Percentiles rank a stretch among this genome's conserved stretches.
phyloP scores from a whole-genome alignment of 2,113 vertebrate genomes.

The Ceyx cyanopectus region DNA sequence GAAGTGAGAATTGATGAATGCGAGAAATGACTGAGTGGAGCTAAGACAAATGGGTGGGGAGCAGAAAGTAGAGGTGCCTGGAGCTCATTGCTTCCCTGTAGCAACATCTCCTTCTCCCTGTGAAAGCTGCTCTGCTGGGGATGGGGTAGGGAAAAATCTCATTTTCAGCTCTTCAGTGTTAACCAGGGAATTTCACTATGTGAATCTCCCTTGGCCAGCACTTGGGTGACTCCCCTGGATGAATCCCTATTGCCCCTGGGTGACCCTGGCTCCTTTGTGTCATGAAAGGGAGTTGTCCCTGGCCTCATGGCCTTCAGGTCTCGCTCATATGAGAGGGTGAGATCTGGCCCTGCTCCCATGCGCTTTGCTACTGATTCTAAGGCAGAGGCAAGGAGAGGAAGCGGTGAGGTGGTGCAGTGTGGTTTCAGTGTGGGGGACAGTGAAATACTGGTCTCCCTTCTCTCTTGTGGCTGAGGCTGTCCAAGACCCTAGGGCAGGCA shows the following conservation, averaged over 20 bases:
- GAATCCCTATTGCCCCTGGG: not conserved
- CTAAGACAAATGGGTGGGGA: not conserved
- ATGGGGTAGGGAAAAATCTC: not conserved
- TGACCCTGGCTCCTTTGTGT: not conserved
- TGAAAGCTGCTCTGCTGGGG: not conserved
- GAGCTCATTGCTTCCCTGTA: not conserved
- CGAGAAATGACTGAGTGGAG: not conserved
- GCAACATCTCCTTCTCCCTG: not conserved
- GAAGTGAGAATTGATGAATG: constrained; percentile 16
- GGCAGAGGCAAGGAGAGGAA: not conserved
- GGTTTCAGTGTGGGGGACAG: not conserved
- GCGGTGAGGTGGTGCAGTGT: not conserved
- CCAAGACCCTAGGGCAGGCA: not conserved
- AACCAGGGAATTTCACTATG: not conserved
- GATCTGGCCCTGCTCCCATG: fast-evolving
- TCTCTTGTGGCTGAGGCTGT: not conserved
- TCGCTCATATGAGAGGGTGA: fast-evolving
- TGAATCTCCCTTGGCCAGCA: not conserved
- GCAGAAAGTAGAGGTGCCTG: not conserved
- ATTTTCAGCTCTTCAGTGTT: not conserved
- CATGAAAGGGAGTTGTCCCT: too few relatives aligned
- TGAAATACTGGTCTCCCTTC: not conserved
- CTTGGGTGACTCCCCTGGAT: not conserved
- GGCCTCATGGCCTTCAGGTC: not conserved
- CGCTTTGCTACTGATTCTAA: not conserved